A percentile compares a stretch with the other conserved stretches of the same genome.
Conservation (phyloP, 2,888 invertebrate species). For the Aphodius granarius region DNA sequence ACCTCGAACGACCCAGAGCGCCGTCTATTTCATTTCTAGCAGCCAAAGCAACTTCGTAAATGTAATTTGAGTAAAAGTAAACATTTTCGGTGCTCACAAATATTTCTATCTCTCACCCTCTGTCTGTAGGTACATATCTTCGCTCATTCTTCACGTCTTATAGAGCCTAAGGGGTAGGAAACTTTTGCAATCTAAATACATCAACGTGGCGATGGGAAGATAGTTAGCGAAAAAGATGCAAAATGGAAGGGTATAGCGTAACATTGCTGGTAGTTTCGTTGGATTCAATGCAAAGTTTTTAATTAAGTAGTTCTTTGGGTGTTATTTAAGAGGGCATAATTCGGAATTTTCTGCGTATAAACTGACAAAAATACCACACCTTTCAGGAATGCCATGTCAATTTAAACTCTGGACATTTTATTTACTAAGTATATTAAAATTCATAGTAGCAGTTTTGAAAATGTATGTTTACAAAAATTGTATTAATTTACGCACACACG, state of each 20-base stretch:
- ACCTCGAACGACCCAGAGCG: neutral
- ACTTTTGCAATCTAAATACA: neutral
- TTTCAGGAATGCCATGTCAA: neutral
- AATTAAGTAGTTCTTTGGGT: neutral
- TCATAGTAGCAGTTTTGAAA: too few species aligned
- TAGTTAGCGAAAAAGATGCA: neutral
- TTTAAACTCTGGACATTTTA: too few species aligned
- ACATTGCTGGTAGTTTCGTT: neutral
- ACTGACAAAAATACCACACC: neutral
- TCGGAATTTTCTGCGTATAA: neutral
- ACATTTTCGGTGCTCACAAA: neutral
- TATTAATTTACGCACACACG: too few species aligned
- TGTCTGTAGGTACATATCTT: neutral
- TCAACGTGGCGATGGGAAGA: neutral
- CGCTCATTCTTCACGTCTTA: neutral
- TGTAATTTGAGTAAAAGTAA: neutral
- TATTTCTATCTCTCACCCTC: neutral
- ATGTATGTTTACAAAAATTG: too few species aligned
- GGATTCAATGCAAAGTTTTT: neutral
- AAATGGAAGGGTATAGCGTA: too few species aligned
- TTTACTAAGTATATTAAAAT: too few species aligned
- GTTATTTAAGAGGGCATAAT: neutral
- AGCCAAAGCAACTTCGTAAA: neutral
- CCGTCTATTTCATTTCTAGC: neutral
- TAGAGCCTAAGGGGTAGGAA: neutral